Evolutionary conservation across 1,140 invertebrate genomes (phyloP).

Genomic region (Nasonia longicornis): DNA sequence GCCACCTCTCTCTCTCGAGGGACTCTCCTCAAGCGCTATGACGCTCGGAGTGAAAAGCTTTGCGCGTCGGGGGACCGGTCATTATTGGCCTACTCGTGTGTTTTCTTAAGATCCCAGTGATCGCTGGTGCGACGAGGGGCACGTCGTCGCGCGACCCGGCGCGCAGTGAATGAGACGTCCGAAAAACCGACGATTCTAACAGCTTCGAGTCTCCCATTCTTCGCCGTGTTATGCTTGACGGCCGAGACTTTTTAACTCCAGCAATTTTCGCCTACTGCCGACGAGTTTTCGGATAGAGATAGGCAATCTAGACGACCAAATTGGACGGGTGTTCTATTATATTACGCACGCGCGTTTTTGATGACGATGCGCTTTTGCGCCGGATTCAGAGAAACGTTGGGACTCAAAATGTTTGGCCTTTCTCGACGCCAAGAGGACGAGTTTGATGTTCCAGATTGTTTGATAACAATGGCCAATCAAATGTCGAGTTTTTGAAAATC

Average conservation of each 20-base stretch:
- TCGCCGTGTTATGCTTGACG: neutral
- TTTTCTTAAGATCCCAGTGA: conserved; percentile 22
- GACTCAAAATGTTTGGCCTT: too few relatives aligned
- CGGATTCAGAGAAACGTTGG: too few relatives aligned
- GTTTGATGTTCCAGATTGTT: too few relatives aligned
- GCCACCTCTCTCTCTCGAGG: neutral
- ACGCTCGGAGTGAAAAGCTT: neutral
- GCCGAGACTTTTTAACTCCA: conserved; percentile 40
- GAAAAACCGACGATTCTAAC: conserved; percentile 24
- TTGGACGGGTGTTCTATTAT: neutral
- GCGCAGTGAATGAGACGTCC: neutral
- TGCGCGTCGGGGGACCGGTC: neutral
- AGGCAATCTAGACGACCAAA: neutral
- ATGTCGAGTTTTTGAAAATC: too few relatives aligned
- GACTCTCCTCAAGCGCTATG: neutral
- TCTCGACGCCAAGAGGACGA: too few relatives aligned
- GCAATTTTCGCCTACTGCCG: conserved; percentile 1
- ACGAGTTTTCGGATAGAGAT: neutral
- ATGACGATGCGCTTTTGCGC: too few relatives aligned
- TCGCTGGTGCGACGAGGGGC: neutral
- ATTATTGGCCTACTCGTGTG: conserved; percentile 14
- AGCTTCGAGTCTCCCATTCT: neutral
- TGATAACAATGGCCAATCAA: too few relatives aligned
- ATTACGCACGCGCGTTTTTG: neutral
- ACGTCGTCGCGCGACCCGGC: neutral